phyloP scores from a whole-genome alignment of 1,140 invertebrate genomes.

The Antheraea pernyi region DNA sequence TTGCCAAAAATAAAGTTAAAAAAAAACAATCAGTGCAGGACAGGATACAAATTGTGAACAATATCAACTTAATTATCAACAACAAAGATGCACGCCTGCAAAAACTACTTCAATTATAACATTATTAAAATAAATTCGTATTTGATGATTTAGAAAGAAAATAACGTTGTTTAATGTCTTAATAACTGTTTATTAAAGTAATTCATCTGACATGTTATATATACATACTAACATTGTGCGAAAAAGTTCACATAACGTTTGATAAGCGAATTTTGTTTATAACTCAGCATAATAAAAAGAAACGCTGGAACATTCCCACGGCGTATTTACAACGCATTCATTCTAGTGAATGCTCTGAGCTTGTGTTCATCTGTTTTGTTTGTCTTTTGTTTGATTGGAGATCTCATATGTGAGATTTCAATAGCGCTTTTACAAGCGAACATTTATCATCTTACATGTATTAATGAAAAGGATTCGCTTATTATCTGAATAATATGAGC shows the following conservation, averaged over 20 bases:
- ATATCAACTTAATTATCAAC: no score
- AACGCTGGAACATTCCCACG: conserved; percentile 55
- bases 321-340: conserved; percentile 45
- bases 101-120: no score
- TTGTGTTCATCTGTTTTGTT: conserved; percentile 37
- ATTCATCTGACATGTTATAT: background rate
- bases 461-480: conserved; percentile 12
- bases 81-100: no score
- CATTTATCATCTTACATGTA: conserved; percentile 22
- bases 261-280: background rate
- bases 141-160: background rate
- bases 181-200: background rate
- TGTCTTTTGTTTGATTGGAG: conserved; percentile 46
- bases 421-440: conserved; percentile 28
- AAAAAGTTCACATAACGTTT: background rate
- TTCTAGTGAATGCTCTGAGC: conserved; percentile 26
- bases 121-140: background rate
- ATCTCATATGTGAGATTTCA: conserved; percentile 30
- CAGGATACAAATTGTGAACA: no score
- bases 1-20: no score
- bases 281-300: conserved; percentile 23
- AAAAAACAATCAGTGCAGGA: no score
- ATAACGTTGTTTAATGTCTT: background rate
- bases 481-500: conserved; percentile 3
- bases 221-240: background rate